A percentile compares a stretch with the other conserved stretches of the same genome.
Conservation (phyloP, 2,888 invertebrate genomes). For the Himalopsyche tibetana region DNA sequence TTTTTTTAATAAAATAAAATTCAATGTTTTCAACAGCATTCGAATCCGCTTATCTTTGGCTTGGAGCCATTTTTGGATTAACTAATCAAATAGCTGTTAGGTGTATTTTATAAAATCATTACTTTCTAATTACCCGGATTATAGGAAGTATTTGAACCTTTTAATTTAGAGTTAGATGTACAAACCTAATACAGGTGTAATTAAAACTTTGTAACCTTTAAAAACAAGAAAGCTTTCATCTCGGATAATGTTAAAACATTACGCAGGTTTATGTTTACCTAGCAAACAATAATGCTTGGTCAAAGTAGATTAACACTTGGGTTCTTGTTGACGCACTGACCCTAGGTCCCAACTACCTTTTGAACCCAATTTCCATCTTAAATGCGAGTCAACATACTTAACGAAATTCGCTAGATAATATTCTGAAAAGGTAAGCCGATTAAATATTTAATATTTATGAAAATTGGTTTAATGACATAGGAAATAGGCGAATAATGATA, state of each 20-base stretch:
- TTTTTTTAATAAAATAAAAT: no score
- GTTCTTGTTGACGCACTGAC: conserved; percentile 23
- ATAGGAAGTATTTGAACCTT: no score
- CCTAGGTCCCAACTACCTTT: conserved; percentile 40
- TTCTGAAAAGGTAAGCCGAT: background rate
- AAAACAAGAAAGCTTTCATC: conserved; percentile 39
- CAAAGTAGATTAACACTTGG: conserved; percentile 40
- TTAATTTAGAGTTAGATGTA: no score
- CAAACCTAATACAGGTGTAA: background rate
- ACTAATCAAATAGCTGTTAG: no score
- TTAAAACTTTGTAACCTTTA: background rate
- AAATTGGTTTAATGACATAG: background rate
- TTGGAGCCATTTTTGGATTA: no score
- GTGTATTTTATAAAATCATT: no score
- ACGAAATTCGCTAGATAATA: background rate
- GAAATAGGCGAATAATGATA: no score
- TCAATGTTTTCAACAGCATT: no score
- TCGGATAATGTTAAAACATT: conserved; percentile 37
- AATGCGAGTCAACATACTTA: conserved; percentile 36
- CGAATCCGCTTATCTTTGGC: no score
- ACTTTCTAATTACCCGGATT: no score
- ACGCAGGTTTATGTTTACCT: conserved; percentile 10
- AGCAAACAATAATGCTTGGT: conserved; percentile 27
- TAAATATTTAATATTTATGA: background rate
- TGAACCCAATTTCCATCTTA: conserved; percentile 41